These are phyloP conservation scores for Hozukius guyotensis DNA, from an alignment of 2,797 vertebrate species.

Conservation along the genomic window DNA sequence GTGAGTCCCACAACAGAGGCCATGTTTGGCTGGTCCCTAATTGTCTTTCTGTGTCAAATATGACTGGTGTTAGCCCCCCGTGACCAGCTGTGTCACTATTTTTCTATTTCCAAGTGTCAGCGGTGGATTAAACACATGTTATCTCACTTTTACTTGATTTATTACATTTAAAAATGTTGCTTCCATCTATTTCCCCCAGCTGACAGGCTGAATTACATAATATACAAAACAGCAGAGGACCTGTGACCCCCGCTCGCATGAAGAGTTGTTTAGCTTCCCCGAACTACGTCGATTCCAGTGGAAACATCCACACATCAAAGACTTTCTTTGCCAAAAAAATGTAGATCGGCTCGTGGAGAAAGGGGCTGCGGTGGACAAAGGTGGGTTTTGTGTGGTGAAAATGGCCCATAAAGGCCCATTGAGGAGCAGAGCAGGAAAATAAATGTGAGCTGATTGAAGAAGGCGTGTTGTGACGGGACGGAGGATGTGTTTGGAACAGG, in stretches of 20 bases:
- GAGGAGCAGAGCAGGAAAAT: constrained; percentile 59
- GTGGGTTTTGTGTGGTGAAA: constrained; percentile 72
- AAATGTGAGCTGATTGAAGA: constrained; percentile 72
- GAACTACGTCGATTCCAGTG: constrained; percentile 54
- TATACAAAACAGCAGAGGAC: constrained; percentile 54
- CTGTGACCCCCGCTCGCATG: constrained; percentile 33
- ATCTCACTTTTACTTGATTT: constrained; percentile 52
- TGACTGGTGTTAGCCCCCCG: neutral
- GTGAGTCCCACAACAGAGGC: constrained; percentile 28
- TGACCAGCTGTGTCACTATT: constrained; percentile 12
- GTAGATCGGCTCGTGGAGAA: constrained; percentile 47
- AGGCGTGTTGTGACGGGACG: constrained; percentile 67
- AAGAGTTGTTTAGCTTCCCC: constrained; percentile 41
- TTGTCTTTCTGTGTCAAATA: neutral
- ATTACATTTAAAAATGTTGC: constrained; percentile 28
- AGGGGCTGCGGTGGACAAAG: constrained; percentile 63
- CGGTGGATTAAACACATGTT: constrained; percentile 43
- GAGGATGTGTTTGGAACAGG: constrained; percentile 68
- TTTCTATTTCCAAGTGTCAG: neutral
- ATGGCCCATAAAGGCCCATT: constrained; percentile 72
- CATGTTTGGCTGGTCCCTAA: neutral
- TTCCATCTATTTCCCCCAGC: constrained; percentile 25
- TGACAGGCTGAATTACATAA: constrained; percentile 66
- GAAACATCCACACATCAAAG: constrained; percentile 74
- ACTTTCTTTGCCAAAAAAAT: constrained; percentile 18